Percentiles rank a stretch among this genome's conserved stretches.
These are phyloP conservation scores for Sympetrum striolatum DNA, from an alignment of 2,888 invertebrate genomes.

Conservation along the genomic window DNA sequence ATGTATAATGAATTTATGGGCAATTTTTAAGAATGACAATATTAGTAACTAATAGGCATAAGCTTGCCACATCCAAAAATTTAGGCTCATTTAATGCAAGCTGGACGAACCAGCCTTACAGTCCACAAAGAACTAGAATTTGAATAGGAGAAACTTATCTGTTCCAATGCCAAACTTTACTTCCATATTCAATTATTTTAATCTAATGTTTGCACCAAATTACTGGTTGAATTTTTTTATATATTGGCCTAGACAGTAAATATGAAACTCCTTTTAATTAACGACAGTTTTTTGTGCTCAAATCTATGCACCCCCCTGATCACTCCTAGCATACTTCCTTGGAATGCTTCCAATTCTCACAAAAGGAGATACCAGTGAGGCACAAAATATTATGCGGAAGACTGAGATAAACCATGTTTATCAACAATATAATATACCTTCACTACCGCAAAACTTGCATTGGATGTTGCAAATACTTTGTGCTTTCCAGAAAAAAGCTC, in stretches of 20 bases:
- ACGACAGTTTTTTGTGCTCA: constrained; percentile 30
- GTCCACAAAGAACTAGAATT: not conserved
- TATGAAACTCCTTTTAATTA: constrained; percentile 19
- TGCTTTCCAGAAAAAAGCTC: constrained; percentile 1
- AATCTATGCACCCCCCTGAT: not conserved
- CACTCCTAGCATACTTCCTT: not conserved
- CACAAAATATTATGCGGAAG: constrained; percentile 32
- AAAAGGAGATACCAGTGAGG: constrained; percentile 17
- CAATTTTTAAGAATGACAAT: not conserved
- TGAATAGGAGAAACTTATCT: not conserved
- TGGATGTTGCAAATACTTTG: constrained; percentile 26
- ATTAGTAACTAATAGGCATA: not conserved
- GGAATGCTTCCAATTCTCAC: not conserved
- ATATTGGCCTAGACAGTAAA: constrained; percentile 1
- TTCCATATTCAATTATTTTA: not conserved
- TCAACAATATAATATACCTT: constrained; percentile 23
- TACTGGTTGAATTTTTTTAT: constrained; percentile 11
- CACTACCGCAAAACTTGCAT: constrained; percentile 29
- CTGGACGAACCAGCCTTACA: not conserved
- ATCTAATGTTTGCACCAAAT: not conserved
- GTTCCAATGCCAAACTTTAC: not conserved
- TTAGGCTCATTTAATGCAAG: not conserved
- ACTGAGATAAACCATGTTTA: constrained; percentile 11
- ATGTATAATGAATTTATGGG: not conserved
- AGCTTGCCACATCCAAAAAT: not conserved